Percentiles rank a stretch among this genome's conserved stretches.
These are phyloP conservation scores for Tupaia chinensis DNA, from an alignment of 2,113 vertebrate species.

Conservation along the genomic window DNA sequence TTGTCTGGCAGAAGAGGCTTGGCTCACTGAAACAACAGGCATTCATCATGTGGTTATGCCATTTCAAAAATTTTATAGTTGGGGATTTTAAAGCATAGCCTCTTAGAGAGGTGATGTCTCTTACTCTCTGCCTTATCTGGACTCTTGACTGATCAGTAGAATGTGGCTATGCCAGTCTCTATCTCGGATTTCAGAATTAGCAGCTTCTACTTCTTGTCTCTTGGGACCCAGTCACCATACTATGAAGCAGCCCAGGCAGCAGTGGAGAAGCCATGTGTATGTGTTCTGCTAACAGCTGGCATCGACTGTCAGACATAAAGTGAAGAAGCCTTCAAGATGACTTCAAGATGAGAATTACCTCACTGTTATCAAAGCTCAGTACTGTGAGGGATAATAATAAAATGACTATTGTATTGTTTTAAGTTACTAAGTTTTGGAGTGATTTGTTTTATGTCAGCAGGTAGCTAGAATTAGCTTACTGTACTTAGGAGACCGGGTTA, in stretches of 20 bases:
- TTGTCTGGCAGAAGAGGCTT: neutral
- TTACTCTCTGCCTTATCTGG: neutral
- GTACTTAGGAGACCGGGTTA: neutral
- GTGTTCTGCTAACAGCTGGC: neutral
- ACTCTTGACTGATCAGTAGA: neutral
- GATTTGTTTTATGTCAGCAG: neutral
- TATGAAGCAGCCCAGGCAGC: slow-evolving; percentile 32
- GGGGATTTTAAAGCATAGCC: neutral
- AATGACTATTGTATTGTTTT: neutral
- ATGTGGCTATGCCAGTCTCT: neutral
- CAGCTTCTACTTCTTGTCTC: neutral
- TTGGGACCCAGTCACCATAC: neutral
- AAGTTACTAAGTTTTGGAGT: neutral
- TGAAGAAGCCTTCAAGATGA: neutral
- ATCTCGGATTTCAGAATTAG: neutral
- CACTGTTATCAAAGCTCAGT: neutral
- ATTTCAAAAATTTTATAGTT: slow-evolving; percentile 2
- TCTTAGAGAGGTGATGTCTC: neutral
- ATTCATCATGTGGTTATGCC: neutral
- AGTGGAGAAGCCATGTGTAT: neutral
- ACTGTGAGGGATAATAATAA: neutral
- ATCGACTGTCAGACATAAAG: neutral
- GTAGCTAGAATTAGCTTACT: neutral
- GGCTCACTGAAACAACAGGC: neutral
- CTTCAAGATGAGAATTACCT: neutral